phyloP scores from a whole-genome alignment of 2,113 vertebrate species.

The Onychostoma macrolepis region DNA sequence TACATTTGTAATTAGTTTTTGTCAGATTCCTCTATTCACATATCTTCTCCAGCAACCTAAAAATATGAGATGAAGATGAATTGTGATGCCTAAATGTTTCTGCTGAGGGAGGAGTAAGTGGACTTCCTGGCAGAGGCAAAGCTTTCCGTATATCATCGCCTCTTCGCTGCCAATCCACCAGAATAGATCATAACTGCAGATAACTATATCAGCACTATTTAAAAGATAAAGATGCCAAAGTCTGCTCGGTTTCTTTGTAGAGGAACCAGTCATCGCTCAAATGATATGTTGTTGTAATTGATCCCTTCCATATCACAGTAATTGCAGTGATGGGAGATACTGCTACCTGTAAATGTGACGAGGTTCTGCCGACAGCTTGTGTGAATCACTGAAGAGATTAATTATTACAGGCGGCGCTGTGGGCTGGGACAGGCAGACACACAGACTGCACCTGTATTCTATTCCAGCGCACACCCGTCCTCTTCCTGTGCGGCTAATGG shows the following conservation, averaged over 20 bases:
- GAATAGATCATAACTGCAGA: constrained; percentile 43
- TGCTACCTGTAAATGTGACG: constrained; percentile 41
- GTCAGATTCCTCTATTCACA: constrained; percentile 8
- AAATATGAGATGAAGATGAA: constrained; percentile 48
- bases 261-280: constrained; percentile 24
- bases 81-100: constrained; percentile 51
- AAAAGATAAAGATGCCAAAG: constrained; percentile 27
- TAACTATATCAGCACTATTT: constrained; percentile 33
- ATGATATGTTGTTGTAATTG: constrained; percentile 37
- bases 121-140: constrained; percentile 42
- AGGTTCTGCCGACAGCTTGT: constrained; percentile 36
- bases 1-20: not conserved
- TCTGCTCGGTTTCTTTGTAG: not conserved
- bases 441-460: constrained; percentile 42
- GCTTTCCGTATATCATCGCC: constrained; percentile 44
- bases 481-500: constrained; percentile 52
- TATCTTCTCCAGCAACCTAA: not conserved
- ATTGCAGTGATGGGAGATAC: constrained; percentile 35
- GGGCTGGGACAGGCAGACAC: constrained; percentile 44
- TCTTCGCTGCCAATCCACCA: constrained; percentile 27
- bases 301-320: constrained; percentile 35
- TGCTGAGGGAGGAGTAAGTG: constrained; percentile 37
- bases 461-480: not conserved
- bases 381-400: constrained; percentile 51
- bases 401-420: constrained; percentile 43